Evolutionary conservation across 2,888 invertebrate species (phyloP), one percentile per base, ranked within the genome.

Genomic region (Strigamia transsilvanica): DNA sequence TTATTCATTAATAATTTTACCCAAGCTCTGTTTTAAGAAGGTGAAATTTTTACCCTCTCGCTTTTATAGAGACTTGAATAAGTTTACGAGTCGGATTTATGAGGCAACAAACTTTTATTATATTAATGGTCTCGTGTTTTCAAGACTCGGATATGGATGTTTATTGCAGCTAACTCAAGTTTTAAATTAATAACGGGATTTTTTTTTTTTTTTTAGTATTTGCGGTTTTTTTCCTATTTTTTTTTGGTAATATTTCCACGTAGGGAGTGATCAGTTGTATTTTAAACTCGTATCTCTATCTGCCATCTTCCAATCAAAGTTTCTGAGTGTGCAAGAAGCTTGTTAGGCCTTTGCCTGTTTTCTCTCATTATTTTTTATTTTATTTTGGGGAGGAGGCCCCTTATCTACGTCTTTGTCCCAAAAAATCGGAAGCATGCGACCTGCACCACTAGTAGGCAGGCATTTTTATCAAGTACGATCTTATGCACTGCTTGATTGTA

Each of bases 401-500:
- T 32, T 23, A 13, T 73, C 66, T 61, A 18, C 18, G 61, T 66
- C 73, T 73, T 56, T 56, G 56, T 56, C 56, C 21, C 56, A n/a
- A n/a, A n/a, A 9, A 15, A 56, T n/a, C 9, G 6, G 56, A 32
- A 73, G 73, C 73, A 12, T 73, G 27, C 13, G 73, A 32, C 27
- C 73, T 73, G 27, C 3, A 73, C 73, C 27, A 27, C 73, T 32
- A 9, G 73, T 32, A 73, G 73, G 73, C 32, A 73, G 73, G 27
- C 73, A 73, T 73, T 73, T 73, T 73, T 73, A 73, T 73, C 73
- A 73, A 73, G 73, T 73, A 5, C 32, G 23, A 73, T 73, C 73
- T 73, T 73, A 73, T 73, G 73, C 73, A 73, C 73, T 73, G 32
- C 32, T 73, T 73, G 73, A 73, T 73, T 73, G 73, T 73, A 73